Conservation (phyloP, 2,113 vertebrate genomes). For the Grammomys surdaster region DNA sequence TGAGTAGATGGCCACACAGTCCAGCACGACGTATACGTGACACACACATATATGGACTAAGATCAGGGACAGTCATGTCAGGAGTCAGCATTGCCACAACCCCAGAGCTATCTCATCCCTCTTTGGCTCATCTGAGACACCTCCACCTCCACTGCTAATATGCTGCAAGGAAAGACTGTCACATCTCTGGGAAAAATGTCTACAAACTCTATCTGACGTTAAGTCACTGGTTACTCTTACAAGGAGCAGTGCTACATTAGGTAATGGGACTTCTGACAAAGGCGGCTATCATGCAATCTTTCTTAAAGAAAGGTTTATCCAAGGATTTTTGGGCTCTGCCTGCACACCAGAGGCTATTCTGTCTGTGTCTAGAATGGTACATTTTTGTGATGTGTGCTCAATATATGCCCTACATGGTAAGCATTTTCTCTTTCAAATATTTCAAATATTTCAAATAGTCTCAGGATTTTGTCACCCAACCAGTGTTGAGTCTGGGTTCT, state of each 20-base stretch:
- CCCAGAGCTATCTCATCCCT: not conserved
- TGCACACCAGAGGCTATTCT: too few relatives aligned
- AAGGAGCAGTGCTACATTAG: not conserved
- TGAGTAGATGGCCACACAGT: not conserved
- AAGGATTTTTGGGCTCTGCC: not conserved
- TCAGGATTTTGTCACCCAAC: not conserved
- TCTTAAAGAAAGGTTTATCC: not conserved
- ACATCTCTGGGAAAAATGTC: not conserved
- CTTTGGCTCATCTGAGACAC: not conserved
- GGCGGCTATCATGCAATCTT: fast-evolving
- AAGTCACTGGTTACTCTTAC: not conserved
- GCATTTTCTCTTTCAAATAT: not conserved
- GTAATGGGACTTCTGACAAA: not conserved
- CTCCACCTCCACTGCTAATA: not conserved
- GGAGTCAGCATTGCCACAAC: not conserved
- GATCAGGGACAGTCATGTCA: not conserved
- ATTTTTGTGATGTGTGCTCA: not conserved
- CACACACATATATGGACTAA: not conserved
- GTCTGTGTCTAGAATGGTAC: not conserved
- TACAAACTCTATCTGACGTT: fast-evolving
- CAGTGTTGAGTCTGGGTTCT: not conserved
- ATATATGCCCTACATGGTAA: not conserved
- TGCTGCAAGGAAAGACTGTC: not conserved
- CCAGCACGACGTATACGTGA: not conserved
- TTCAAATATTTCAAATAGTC: not conserved